Conservation (phyloP, 2,888 invertebrate genomes). For the Plagodis pulveraria region DNA sequence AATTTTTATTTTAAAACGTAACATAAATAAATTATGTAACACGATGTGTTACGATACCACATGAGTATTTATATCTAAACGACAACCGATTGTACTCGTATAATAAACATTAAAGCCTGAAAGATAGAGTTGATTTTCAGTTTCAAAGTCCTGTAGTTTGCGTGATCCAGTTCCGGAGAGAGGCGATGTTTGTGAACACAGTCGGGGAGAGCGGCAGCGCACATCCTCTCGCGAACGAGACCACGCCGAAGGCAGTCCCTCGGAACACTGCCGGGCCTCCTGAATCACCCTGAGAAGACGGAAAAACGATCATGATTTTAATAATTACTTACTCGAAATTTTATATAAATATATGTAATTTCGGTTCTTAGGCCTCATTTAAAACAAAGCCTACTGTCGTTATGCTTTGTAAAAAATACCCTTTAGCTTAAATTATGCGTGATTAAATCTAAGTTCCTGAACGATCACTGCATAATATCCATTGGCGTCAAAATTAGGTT, state of each 20-base stretch:
- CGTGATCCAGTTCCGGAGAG: slow-evolving; percentile 73
- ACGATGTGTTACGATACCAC: slow-evolving; percentile 16
- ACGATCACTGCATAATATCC: too few species aligned
- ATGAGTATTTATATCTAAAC: slow-evolving; percentile 18
- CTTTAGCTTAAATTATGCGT: too few species aligned
- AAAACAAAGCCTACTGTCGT: too few species aligned
- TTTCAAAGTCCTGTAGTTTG: slow-evolving; percentile 71
- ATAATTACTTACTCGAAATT: background rate
- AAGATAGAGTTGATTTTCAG: slow-evolving; percentile 24
- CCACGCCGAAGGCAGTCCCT: slow-evolving; percentile 75
- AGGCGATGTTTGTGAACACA: slow-evolving; percentile 75
- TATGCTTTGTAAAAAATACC: too few species aligned
- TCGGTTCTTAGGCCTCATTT: too few species aligned
- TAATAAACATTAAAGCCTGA: slow-evolving; percentile 7
- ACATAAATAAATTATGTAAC: slow-evolving; percentile 54
- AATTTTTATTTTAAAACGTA: slow-evolving; percentile 54
- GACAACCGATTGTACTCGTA: background rate
- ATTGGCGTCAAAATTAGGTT: too few species aligned
- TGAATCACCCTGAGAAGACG: slow-evolving; percentile 69
- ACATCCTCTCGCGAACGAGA: slow-evolving; percentile 79
- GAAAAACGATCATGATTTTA: background rate
- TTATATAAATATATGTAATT: too few species aligned
- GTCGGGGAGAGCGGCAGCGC: slow-evolving; percentile 79
- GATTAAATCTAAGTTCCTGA: too few species aligned
- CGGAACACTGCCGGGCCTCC: slow-evolving; percentile 79